These are phyloP conservation scores for Drosophila ohnishii DNA, from an alignment of 1,140 invertebrate genomes.

Conservation along the genomic window DNA sequence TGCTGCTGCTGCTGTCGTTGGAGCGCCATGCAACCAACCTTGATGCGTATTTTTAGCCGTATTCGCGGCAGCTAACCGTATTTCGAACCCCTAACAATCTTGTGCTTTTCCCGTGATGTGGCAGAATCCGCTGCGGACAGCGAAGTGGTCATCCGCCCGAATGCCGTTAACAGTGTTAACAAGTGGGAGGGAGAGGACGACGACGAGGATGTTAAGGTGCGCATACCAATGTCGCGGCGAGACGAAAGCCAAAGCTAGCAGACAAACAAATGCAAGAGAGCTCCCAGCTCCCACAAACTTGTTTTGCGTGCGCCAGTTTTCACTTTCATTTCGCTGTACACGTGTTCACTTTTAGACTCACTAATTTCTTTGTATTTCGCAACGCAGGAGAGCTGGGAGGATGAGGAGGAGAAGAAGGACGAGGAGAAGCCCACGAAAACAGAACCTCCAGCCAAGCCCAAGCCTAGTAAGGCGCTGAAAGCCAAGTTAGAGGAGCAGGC, in stretches of 20 bases:
- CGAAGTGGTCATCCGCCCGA: conserved; percentile 73
- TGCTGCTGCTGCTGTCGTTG: conserved; percentile 42
- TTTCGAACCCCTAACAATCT: conserved; percentile 25
- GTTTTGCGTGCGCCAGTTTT: conserved; percentile 56
- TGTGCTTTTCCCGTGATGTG: conserved; percentile 16
- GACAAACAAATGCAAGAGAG: conserved; percentile 4
- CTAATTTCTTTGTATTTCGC: conserved; percentile 20
- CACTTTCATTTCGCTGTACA: conserved; percentile 64
- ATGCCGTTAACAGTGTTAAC: conserved; percentile 86
- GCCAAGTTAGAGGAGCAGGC: conserved; percentile 91
- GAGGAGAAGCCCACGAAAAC: conserved; percentile 85
- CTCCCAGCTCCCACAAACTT: conserved; percentile 41
- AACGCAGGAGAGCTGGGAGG: conserved; percentile 92
- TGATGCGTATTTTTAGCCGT: conserved; percentile 73
- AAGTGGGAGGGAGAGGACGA: conserved; percentile 96
- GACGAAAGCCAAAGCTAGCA: conserved; percentile 2
- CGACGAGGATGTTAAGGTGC: conserved; percentile 93
- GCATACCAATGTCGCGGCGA: conserved; percentile 12
- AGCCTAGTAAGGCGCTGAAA: conserved; percentile 87
- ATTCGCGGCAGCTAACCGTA: conserved; percentile 39
- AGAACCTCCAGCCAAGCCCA: conserved; percentile 85
- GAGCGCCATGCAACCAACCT: conserved; percentile 59
- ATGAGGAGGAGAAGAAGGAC: conserved; percentile 90
- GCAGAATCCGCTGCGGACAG: conserved; percentile 76
- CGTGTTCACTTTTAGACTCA: conserved; percentile 53